Evolutionary conservation across 1,140 invertebrate species (phyloP), one percentile per base, ranked within the genome.

Genomic region (Myzus persicae): DNA sequence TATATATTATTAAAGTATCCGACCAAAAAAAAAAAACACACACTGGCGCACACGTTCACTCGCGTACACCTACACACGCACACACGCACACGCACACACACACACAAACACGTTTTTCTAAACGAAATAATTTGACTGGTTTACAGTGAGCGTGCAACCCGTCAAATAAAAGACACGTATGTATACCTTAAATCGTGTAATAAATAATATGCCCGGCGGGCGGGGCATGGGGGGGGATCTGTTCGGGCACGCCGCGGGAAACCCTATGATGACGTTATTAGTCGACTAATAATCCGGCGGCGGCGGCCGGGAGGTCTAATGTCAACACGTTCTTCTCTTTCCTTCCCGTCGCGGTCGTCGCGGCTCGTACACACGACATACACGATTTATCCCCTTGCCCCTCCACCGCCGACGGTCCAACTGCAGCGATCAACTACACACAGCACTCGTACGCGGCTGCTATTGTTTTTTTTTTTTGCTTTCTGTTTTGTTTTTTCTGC

Each of bases 251-350:
- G 42, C 91, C 81, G 76, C 91, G 44, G 91, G 91, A 92, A 92
- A 92, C 91, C 91, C 76, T 84, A 92, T 31, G 67, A 92, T 84
- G 91, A 84, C 46, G 76, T 92, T 92, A 92, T 92, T 92, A 92
- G 91, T 92, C 91, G 67, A 92, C 91, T 92, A 92, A 92, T 92
- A 92, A 92, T 92, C 91, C 91, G 76, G 20, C 90, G 90, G 44
- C 76, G 90, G 42, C 44, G 90, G 67, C 67, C 90, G 54, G 51
- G 90, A 81, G 90, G 91, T 82, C 91, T 92, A 92, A 51, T 82
- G 91, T 92, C 91, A 92, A 92, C 91, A 92, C 91, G 67, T 48
- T 82, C n/a, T 36, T n/a, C 42, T 88, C 11, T 89, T 26, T 89
- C 54, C 90, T 36, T 46, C 22, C 38, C 20, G 36, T 54, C 89